Base-by-base conservation (phyloP, 2,797 vertebrate species). In the Pseudochirops corinnae region DNA sequence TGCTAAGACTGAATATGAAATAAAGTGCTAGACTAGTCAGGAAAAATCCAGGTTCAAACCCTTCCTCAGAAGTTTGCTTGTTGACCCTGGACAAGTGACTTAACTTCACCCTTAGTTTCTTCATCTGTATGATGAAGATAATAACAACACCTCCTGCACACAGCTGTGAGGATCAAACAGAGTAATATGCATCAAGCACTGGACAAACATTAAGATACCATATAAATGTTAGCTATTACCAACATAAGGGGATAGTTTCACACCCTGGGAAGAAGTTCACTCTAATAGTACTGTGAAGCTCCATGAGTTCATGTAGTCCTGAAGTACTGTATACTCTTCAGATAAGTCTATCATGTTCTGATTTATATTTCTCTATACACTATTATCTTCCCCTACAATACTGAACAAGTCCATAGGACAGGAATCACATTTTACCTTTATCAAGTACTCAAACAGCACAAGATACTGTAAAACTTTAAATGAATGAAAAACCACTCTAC, bases 401-500 rank as follows among this genome's bases (percentile, higher is more conserved):
- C 7, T 55, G 11, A 46, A 46, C 6, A 28, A 39, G n/a, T 82
- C 67, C 18, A n/a, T 18, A 9, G 67, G 18, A 24, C 67, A 82
- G 18, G 74, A 87, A 87, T 82, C 24, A 3, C 11, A 46, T 12
- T 21, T 87, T 46, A 87, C 21, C 46, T 39, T 87, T 87, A 50
- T 87, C 39, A 87, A 87, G 39, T 26, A 50, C 74, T 82, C 39
- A 82, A 26, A 24, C 24, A 4, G 24, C 21, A 46, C 39, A 0
- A 46, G 39, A 50, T 39, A 87, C 7, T 1, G 16, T 1, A 46
- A 39, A 82, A 39, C 6, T 82, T 82, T 21, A 82, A 46, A 46
- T 82, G 18, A 82, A 82, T 39, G 60, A 46, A 94, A 93, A 92
- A 92, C 55, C 24, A 94, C 26, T 91, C 90, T 96, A 24, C 21